Base-by-base conservation (phyloP, 2,888 invertebrate species). In the Hypomecis punctinalis region DNA sequence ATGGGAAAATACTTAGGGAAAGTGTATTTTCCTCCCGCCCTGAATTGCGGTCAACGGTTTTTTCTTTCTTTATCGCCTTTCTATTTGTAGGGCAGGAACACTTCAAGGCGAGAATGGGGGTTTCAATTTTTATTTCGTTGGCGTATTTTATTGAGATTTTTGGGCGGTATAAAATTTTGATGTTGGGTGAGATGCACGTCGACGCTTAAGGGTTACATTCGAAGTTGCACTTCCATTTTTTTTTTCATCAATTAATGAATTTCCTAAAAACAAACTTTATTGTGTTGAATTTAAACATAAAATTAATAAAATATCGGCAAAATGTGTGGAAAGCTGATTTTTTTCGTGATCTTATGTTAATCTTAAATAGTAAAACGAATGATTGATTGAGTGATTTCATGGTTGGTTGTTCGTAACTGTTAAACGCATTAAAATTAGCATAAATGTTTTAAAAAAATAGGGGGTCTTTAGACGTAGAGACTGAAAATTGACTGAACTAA, bases 21-120 rank as follows among this genome's bases (percentile, higher is more conserved):
- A 68, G 61, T 66, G 57, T 66, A 63, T 63, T 63, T 70, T 68
- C 66, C 62, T 62, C 37, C 35, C n/a, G 36, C 54, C 62, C 52
- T 47, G 61, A 70, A 66, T 61, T 47, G 67, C 69, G 69, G 69
- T 66, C 69, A 70, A 63, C 46, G 65, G 43, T 66, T 66, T 61
- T 57, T 63, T 56, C 49, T 55, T 56, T 64, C 63, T 58, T 60
- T 60, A 64, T 64, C 65, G 61, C 5, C 49, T 45, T 61, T 48
- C 57, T 61, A 61, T 65, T 65, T 65, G 64, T 56, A n/a, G 54
- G 37, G 53, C 33, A 43, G 57, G 56, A 54, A 60, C 52, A 48
- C 61, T 66, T 65, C n/a, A 37, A 39, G 60, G 33, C 53, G 52
- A 33, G 54, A 61, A 66, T 61, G 42, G 65, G 33, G 57, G 57